Conservation (phyloP, 2,797 vertebrate genomes). For the Gymnocypris eckloni region DNA sequence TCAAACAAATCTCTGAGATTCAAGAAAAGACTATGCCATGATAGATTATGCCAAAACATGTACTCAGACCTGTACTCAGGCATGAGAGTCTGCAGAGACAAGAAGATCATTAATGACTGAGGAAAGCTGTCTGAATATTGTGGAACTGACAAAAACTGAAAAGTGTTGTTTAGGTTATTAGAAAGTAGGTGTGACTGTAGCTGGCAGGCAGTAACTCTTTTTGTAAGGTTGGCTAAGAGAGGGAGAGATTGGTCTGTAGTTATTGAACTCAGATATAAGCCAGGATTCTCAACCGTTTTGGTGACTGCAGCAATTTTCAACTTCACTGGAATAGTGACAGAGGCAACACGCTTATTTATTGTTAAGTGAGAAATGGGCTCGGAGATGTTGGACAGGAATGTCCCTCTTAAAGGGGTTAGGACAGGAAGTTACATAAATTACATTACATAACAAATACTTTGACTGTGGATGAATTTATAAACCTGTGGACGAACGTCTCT, state of each 20-base stretch:
- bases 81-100: background rate
- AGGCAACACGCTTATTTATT: background rate
- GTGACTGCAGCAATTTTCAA: background rate
- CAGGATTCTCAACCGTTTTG: background rate
- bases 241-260: background rate
- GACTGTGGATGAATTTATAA: background rate
- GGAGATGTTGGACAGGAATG: background rate
- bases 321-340: background rate
- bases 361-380: background rate
- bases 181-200: constrained; percentile 6
- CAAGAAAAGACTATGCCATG: background rate
- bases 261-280: background rate
- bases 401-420: background rate
- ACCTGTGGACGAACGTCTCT: background rate
- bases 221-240: background rate
- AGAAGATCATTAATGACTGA: background rate
- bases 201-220: background rate
- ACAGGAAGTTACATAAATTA: background rate
- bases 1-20: constrained; percentile 15
- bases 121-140: background rate
- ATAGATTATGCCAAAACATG: background rate
- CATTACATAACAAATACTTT: background rate
- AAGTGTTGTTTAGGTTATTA: background rate
- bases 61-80: background rate
- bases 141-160: constrained; percentile 9